Evolutionary conservation across 1,140 invertebrate species (phyloP).

Genomic region (Drosophila bocki): DNA sequence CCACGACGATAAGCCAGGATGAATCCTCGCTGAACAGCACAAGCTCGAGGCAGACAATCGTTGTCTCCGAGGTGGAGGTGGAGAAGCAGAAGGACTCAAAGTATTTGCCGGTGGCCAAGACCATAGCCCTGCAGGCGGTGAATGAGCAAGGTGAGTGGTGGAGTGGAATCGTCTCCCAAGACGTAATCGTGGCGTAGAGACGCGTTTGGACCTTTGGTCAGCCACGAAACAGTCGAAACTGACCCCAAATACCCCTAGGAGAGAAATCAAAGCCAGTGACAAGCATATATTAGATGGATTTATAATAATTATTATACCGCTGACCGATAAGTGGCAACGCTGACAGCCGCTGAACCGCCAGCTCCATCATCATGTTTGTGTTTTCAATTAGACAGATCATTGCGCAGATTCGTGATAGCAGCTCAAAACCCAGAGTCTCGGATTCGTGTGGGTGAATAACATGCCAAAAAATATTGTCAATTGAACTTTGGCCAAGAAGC

Average conservation of each 20-base stretch:
- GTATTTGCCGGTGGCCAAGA: conserved; percentile 90
- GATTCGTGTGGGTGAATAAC: conserved; percentile 74
- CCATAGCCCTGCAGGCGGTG: conserved; percentile 91
- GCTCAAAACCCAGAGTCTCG: not conserved
- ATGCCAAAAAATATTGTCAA: conserved; percentile 33
- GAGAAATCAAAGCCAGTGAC: conserved; percentile 56
- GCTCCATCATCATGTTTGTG: conserved; percentile 39
- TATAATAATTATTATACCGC: conserved; percentile 30
- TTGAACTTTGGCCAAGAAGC: conserved; percentile 57
- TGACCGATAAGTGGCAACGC: conserved; percentile 57
- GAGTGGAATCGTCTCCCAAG: conserved; percentile 5
- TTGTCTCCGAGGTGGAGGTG: conserved; percentile 92
- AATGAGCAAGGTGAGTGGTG: conserved; percentile 87
- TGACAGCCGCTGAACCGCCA: conserved; percentile 44
- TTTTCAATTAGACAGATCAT: conserved; percentile 59
- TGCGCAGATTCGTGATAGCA: conserved; percentile 53
- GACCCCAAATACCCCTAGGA: conserved; percentile 45
- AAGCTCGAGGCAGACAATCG: conserved; percentile 88
- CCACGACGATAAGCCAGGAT: conserved; percentile 72
- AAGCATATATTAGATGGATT: conserved; percentile 45
- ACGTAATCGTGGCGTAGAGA: conserved; percentile 20
- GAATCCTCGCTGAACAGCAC: conserved; percentile 64
- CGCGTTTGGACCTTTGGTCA: conserved; percentile 49
- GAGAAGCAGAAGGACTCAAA: conserved; percentile 90
- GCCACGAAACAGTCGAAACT: conserved; percentile 18